phyloP scores from a whole-genome alignment of 2,113 vertebrate species.

The Pogonocichla stellata region DNA sequence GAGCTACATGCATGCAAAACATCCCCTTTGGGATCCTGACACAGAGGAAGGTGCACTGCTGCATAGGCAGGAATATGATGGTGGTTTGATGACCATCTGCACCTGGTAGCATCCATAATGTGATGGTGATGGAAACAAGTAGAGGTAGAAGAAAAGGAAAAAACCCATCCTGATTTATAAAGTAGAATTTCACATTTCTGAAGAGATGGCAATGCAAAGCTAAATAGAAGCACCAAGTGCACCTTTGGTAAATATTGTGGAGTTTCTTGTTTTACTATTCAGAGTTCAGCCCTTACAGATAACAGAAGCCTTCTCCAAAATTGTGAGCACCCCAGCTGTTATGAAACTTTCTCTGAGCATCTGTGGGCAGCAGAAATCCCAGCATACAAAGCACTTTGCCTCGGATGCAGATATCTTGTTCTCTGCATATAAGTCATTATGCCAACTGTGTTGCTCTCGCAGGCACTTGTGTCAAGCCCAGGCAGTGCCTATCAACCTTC shows the following conservation, averaged over 20 bases:
- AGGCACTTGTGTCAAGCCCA: not conserved
- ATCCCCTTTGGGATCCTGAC: not conserved
- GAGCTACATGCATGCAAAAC: not conserved
- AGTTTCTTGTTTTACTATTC: not conserved
- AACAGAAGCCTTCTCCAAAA: not conserved
- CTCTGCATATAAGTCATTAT: not conserved
- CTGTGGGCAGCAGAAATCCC: not conserved
- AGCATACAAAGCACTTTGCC: not conserved
- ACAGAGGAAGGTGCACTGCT: not conserved
- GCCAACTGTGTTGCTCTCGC: not conserved
- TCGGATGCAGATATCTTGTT: not conserved
- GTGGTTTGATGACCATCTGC: not conserved
- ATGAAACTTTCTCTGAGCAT: not conserved
- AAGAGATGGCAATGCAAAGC: not conserved
- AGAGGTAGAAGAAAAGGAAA: not conserved
- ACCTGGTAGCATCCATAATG: not conserved
- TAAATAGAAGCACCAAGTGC: not conserved
- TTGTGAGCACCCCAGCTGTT: not conserved
- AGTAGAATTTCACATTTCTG: not conserved
- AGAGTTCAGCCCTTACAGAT: not conserved
- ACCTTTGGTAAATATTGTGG: not conserved
- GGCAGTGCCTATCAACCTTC: not conserved
- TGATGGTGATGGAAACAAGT: not conserved
- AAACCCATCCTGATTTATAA: not conserved
- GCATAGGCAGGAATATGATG: not conserved